Conservation (phyloP, 2,888 invertebrate species). For the Melanostoma scalare region DNA sequence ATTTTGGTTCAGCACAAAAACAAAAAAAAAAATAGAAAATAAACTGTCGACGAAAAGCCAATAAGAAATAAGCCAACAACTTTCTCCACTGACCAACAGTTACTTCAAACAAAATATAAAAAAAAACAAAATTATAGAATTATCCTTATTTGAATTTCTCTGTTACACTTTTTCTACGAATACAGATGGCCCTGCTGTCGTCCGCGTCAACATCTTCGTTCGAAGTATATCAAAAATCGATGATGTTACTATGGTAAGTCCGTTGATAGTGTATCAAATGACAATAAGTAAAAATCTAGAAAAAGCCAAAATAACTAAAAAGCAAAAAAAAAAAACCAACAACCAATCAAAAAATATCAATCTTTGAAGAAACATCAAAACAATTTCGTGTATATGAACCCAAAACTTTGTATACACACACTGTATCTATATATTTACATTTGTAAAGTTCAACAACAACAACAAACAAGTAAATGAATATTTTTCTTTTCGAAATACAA, state of each 20-base stretch:
- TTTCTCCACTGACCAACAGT: slow-evolving; percentile 41
- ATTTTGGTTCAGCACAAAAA: slow-evolving; percentile 17
- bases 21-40: slow-evolving; percentile 12
- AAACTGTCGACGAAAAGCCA: slow-evolving; percentile 17
- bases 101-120: slow-evolving; percentile 41
- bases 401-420: slow-evolving; percentile 1
- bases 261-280: slow-evolving; percentile 76
- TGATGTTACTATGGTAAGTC: slow-evolving; percentile 99
- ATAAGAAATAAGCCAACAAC: slow-evolving; percentile 38
- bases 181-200: slow-evolving; percentile 96
- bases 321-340: no score
- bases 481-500: no score
- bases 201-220: slow-evolving; percentile 98
- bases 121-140: slow-evolving; percentile 63
- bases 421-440: neutral
- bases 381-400: slow-evolving; percentile 49
- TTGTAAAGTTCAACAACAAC: no score
- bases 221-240: slow-evolving; percentile 99
- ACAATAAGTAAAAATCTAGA: slow-evolving; percentile 59
- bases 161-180: slow-evolving; percentile 77
- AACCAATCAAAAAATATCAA: slow-evolving; percentile 48
- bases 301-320: slow-evolving; percentile 30
- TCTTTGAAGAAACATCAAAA: slow-evolving; percentile 43
- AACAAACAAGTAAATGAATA: no score
- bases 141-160: slow-evolving; percentile 71